Percentiles rank a stretch among this genome's conserved stretches.
Evolutionary conservation across 2,113 vertebrate species (phyloP).

Genomic region (Polypterus senegalus): DNA sequence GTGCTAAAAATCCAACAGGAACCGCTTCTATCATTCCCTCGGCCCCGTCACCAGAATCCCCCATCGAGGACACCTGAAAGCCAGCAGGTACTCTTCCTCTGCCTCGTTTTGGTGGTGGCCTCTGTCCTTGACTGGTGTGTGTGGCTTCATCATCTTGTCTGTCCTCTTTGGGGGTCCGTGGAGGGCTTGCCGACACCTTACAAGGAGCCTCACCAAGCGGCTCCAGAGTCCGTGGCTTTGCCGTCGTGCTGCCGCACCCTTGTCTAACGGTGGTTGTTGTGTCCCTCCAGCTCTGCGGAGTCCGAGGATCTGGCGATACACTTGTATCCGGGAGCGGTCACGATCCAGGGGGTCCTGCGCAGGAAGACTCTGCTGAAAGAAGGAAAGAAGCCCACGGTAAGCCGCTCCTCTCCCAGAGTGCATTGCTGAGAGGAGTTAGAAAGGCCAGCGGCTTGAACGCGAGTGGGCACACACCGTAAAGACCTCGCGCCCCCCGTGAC

Average conservation of each 20-base stretch:
- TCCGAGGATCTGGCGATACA: slow-evolving; percentile 92
- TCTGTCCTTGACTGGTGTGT: slow-evolving; percentile 19
- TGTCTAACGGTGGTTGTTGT: slow-evolving; percentile 23
- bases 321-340: slow-evolving; percentile 86
- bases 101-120: slow-evolving; percentile 26
- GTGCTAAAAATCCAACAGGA: slow-evolving; percentile 93
- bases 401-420: slow-evolving; percentile 17
- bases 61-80: slow-evolving; percentile 87
- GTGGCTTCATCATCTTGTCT: slow-evolving; percentile 38
- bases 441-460: no score
- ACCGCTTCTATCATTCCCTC: slow-evolving; percentile 97
- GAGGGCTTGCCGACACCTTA: no score
- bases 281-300: slow-evolving; percentile 73
- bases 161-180: neutral
- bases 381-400: slow-evolving; percentile 95
- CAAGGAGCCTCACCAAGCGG: no score
- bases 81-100: slow-evolving; percentile 84
- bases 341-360: slow-evolving; percentile 87
- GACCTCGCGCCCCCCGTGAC: no score
- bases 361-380: slow-evolving; percentile 94
- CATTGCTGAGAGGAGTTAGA: no score
- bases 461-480: no score
- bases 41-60: slow-evolving; percentile 93
- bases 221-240: no score
- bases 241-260: neutral